Evolutionary conservation across 2,888 invertebrate genomes (phyloP).

Genomic region (Cyaniris semiargus): DNA sequence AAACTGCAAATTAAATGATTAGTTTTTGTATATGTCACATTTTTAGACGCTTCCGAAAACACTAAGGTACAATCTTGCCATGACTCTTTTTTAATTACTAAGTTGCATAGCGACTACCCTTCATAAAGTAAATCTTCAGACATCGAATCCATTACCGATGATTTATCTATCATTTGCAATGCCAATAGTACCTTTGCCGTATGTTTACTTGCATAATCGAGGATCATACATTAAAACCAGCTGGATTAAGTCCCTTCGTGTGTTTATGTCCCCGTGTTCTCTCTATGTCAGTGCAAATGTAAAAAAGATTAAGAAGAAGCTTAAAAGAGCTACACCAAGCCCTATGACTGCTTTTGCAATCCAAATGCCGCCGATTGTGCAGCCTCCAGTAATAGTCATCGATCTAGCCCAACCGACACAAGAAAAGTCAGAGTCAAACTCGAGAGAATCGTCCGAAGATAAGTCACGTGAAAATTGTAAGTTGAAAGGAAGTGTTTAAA

Average conservation of each 20-base stretch:
- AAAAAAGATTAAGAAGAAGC: constrained; percentile 20
- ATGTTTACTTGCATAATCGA: not conserved
- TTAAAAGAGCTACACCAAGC: constrained; percentile 31
- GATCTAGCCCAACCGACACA: constrained; percentile 44
- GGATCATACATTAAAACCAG: not conserved
- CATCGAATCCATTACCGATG: not conserved
- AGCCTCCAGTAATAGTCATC: constrained; percentile 43
- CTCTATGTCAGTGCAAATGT: constrained; percentile 7
- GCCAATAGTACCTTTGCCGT: constrained; percentile 4
- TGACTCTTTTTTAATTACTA: not conserved
- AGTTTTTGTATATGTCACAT: too few species aligned
- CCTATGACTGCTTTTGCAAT: constrained; percentile 37
- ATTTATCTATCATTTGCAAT: not conserved
- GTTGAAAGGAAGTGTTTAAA: not conserved
- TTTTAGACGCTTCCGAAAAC: too few species aligned
- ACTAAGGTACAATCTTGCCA: too few species aligned
- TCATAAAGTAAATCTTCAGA: not conserved
- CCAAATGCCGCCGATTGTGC: constrained; percentile 34
- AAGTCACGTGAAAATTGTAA: not conserved
- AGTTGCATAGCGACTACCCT: not conserved
- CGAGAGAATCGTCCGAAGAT: constrained; percentile 39
- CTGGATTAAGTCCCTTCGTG: constrained; percentile 11
- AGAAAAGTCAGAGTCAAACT: constrained; percentile 32
- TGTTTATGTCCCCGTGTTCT: not conserved
- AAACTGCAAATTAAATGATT: too few species aligned